phyloP scores from a whole-genome alignment of 1,140 invertebrate species.

The Bombus sylvicola region DNA sequence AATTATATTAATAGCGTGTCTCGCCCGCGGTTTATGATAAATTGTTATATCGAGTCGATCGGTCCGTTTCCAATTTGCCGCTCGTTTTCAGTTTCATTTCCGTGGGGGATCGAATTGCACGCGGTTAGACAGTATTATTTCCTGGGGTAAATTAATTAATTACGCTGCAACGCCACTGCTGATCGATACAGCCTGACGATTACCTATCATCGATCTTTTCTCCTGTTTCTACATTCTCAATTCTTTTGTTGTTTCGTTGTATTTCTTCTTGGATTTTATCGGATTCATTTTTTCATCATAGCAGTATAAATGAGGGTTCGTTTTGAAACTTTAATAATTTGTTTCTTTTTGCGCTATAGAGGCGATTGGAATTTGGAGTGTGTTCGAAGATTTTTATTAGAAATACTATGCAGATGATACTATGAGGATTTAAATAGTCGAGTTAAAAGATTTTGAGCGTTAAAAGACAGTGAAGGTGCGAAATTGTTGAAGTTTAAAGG shows the following conservation, averaged over 20 bases:
- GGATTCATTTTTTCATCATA: background rate
- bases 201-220: constrained; percentile 1
- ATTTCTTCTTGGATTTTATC: background rate
- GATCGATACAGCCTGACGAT: constrained; percentile 33
- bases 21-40: constrained; percentile 45
- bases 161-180: constrained; percentile 19
- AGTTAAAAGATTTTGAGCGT: background rate
- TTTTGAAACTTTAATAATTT: background rate
- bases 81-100: constrained; percentile 51
- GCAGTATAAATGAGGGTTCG: too few species aligned
- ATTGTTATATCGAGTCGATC: constrained; percentile 55
- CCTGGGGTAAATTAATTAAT: constrained; percentile 65
- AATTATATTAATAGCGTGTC: constrained; percentile 63
- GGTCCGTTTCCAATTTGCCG: constrained; percentile 46
- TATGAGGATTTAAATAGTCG: too few species aligned
- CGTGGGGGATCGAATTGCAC: constrained; percentile 35
- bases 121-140: constrained; percentile 58
- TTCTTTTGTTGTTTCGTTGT: too few species aligned
- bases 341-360: too few species aligned
- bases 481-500: background rate
- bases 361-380: rapidly evolving
- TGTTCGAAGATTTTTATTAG: too few species aligned
- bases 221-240: background rate
- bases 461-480: background rate
- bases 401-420: too few species aligned